These are phyloP conservation scores for Cossypha dichroa DNA, from an alignment of 2,797 vertebrate species.

Conservation along the genomic window DNA sequence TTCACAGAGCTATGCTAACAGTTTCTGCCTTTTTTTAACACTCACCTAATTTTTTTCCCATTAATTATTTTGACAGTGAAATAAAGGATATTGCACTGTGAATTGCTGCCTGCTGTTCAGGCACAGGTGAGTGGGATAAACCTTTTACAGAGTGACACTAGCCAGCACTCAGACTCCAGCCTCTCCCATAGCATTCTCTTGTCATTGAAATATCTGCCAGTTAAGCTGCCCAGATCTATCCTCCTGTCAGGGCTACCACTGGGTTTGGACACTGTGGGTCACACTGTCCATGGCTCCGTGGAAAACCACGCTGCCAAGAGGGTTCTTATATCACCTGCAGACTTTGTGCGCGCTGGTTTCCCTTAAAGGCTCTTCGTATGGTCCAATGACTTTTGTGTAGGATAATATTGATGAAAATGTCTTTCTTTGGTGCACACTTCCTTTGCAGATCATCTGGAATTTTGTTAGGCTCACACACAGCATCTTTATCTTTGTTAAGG, in stretches of 20 bases:
- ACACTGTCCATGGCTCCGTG: accelerated
- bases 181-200: background rate
- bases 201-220: background rate
- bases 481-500: background rate
- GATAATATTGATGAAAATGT: background rate
- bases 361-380: background rate
- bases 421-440: background rate
- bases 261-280: background rate
- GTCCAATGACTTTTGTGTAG: accelerated
- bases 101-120: background rate
- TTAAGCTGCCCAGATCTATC: background rate
- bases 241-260: background rate
- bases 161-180: background rate
- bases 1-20: background rate
- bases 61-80: background rate
- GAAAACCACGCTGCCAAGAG: background rate
- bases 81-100: background rate
- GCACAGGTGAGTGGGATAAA: background rate
- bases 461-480: background rate
- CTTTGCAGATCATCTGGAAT: background rate
- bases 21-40: background rate
- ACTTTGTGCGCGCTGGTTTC: background rate
- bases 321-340: background rate
- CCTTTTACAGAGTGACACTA: background rate
- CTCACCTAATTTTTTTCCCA: background rate